Evolutionary conservation across 1,140 invertebrate species (phyloP).

Genomic region (Drosophila teissieri): DNA sequence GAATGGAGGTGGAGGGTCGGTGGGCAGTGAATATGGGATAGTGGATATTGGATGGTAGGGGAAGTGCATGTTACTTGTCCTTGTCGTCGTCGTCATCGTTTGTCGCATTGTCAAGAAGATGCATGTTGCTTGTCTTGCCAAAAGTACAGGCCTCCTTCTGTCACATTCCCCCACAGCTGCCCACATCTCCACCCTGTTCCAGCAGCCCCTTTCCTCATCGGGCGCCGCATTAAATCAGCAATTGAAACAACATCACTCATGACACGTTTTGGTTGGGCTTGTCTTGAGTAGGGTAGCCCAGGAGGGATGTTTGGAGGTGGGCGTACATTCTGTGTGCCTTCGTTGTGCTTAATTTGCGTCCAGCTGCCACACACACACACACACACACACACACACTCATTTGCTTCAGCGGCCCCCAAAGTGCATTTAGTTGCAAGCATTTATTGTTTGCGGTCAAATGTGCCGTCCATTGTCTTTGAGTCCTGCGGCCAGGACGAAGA

Average conservation of each 20-base stretch:
- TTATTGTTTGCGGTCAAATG: slow-evolving; percentile 81
- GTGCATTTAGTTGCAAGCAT: slow-evolving; percentile 82
- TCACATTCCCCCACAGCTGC: not conserved
- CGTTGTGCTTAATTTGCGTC: slow-evolving; percentile 78
- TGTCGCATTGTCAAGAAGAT: slow-evolving; percentile 82
- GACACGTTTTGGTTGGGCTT: slow-evolving; percentile 72
- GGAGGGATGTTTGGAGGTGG: not conserved
- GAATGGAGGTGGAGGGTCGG: not conserved
- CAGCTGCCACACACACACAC: slow-evolving; percentile 40
- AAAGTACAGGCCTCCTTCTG: slow-evolving; percentile 40
- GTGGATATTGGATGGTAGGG: slow-evolving; percentile 3
- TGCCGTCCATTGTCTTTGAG: slow-evolving; percentile 61
- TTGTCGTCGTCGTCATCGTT: slow-evolving; percentile 79
- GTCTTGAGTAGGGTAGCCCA: slow-evolving; percentile 33
- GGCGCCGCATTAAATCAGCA: slow-evolving; percentile 80
- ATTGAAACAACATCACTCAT: slow-evolving; percentile 83
- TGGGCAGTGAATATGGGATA: not conserved
- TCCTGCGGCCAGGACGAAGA: slow-evolving; percentile 49
- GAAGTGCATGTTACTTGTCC: slow-evolving; percentile 65
- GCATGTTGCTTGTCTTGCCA: slow-evolving; percentile 80
- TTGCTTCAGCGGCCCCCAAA: slow-evolving; percentile 52
- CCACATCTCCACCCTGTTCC: not conserved
- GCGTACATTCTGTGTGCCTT: slow-evolving; percentile 68
- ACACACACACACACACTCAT: slow-evolving; percentile 34
- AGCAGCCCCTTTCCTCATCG: not conserved